These are phyloP conservation scores for Lacerta bilineata DNA, from an alignment of 2,797 vertebrate genomes.

Conservation along the genomic window DNA sequence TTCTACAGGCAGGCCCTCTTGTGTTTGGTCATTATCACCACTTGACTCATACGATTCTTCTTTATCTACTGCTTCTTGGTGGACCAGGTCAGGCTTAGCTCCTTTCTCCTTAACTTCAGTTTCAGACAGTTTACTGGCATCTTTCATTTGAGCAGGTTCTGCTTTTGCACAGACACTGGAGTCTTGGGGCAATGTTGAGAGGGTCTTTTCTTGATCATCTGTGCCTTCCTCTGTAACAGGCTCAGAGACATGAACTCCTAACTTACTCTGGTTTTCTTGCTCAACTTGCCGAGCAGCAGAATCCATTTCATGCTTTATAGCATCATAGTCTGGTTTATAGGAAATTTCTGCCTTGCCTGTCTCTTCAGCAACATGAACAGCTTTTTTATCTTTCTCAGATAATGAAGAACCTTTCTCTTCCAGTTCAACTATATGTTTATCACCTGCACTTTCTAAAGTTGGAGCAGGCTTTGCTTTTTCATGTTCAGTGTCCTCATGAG, in stretches of 20 bases:
- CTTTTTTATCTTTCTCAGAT: conserved; percentile 71
- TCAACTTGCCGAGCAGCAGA: conserved; percentile 77
- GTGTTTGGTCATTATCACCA: conserved; percentile 80
- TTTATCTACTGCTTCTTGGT: conserved; percentile 97
- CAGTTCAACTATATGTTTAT: conserved; percentile 44
- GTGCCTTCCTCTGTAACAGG: conserved; percentile 73
- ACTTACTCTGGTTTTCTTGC: conserved; percentile 78
- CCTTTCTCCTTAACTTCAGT: conserved; percentile 94
- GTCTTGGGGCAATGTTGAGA: conserved; percentile 53
- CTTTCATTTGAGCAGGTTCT: conserved; percentile 68
- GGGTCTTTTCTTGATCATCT: conserved; percentile 59
- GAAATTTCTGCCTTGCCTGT: conserved; percentile 67
- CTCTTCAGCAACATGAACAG: conserved; percentile 75
- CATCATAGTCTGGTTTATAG: conserved; percentile 73
- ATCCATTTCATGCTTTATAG: conserved; percentile 75
- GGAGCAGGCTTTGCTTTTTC: conserved; percentile 56
- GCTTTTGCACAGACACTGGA: conserved; percentile 59
- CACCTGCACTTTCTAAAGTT: conserved; percentile 52
- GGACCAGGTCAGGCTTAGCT: conserved; percentile 90
- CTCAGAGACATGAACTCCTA: conserved; percentile 84
- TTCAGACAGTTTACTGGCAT: conserved; percentile 76
- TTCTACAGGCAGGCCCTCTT: conserved; percentile 79
- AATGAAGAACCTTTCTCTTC: conserved; percentile 54
- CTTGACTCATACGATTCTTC: conserved; percentile 95
- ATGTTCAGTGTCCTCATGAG: conserved; percentile 61